These are phyloP conservation scores for Oreochromis spilurus DNA, from an alignment of 2,113 vertebrate genomes.

Conservation along the genomic window DNA sequence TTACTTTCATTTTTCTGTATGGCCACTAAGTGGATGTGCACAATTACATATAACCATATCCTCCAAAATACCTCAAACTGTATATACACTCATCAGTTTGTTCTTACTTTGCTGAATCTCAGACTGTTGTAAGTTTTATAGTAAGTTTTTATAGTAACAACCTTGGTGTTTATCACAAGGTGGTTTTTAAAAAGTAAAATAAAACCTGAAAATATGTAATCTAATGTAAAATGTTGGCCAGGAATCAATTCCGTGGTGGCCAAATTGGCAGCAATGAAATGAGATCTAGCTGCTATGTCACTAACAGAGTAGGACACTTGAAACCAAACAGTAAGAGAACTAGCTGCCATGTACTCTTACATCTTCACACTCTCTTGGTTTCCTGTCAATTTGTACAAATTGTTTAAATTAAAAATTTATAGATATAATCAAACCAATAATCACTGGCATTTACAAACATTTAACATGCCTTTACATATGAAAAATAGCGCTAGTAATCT, in stretches of 20 bases:
- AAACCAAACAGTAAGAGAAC: conserved; percentile 3
- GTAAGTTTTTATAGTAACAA: neutral
- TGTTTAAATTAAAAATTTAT: neutral
- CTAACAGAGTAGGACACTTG: neutral
- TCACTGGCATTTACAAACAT: neutral
- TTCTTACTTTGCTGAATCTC: neutral
- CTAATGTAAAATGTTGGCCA: neutral
- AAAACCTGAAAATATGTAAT: neutral
- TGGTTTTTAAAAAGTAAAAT: neutral
- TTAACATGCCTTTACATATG: neutral
- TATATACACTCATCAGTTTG: neutral
- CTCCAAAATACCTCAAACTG: neutral
- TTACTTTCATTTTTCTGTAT: neutral
- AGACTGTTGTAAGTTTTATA: neutral
- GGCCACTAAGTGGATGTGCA: neutral
- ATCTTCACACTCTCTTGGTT: neutral
- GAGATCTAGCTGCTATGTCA: neutral
- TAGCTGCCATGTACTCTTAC: neutral
- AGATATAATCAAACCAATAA: neutral
- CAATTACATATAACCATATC: neutral
- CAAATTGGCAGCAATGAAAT: neutral
- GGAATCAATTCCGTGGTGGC: neutral
- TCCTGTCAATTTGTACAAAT: neutral
- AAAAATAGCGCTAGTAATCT: fast-evolving
- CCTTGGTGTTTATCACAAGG: neutral